phyloP scores from a whole-genome alignment of 2,113 vertebrate species.

The Alaudala cheleensis region DNA sequence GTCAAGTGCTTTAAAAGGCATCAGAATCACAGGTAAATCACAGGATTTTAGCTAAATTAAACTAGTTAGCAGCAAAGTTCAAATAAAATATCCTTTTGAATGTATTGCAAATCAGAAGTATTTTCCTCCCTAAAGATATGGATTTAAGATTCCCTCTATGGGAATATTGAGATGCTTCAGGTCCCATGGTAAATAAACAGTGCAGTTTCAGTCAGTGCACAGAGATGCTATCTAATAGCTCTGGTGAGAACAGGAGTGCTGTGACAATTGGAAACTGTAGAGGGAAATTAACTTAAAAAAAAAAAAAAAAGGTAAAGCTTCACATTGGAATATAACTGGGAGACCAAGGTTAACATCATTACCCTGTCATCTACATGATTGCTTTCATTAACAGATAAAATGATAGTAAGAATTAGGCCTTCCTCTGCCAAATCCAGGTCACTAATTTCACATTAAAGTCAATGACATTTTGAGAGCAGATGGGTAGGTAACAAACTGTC shows the following conservation, averaged over 20 bases:
- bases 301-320: not conserved
- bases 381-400: not conserved
- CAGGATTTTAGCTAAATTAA: not conserved
- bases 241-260: not conserved
- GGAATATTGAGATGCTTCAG: not conserved
- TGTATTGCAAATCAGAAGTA: not conserved
- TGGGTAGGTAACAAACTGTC: not conserved
- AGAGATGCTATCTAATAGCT: not conserved
- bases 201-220: not conserved
- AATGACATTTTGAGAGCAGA: constrained; percentile 11
- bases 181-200: not conserved
- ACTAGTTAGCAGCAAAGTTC: not conserved
- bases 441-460: not conserved
- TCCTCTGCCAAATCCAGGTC: not conserved
- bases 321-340: not conserved
- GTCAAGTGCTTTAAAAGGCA: not conserved
- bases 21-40: not conserved
- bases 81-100: not conserved
- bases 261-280: not conserved
- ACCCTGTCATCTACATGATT: not conserved
- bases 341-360: not conserved
- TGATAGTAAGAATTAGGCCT: not conserved
- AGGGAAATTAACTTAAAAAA: not conserved
- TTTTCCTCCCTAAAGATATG: not conserved
- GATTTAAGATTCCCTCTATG: not conserved